Base-by-base conservation (phyloP, 2,888 invertebrate genomes). In the Yponomeuta plumbellus region DNA sequence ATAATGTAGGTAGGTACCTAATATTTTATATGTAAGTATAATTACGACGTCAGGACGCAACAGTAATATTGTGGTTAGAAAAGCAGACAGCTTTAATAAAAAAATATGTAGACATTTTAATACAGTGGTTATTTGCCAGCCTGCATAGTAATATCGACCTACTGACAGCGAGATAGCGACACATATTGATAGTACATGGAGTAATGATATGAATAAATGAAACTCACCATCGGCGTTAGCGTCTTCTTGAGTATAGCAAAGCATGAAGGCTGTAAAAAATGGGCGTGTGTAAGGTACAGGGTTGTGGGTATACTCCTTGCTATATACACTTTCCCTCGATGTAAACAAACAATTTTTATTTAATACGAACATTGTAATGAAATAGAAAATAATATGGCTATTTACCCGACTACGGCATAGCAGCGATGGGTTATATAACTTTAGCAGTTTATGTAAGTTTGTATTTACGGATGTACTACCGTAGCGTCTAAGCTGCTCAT, bases 211-310 rank as follows among this genome's bases (percentile, higher is more conserved):
- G 64, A 34, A n/a, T 22, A 66, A 66, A 44, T 20, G 57, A 34
- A 26, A 93, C 94, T 93, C 95, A 97, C 97, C 97, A 95, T 97
- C 97, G 84, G 96, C 94, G 88, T 96, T 96, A 81, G 96, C 93
- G 90, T 97, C 97, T 93, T 97, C 97, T 93, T 97, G 97, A 79
- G 97, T 96, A 93, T 97, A 97, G 94, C 97, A 97, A 93, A 97
- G 94, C 97, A 97, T 97, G 94, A 96, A 97, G 91, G 97, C 97
- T 97, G 94, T 85, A 96, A 95, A 92, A 93, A 91, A 93, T n/a
- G n/a, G 20, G 44, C 44, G n/a, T 13, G 63, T 63, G 44, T 88
- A 68, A 58, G 34, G 11, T 59, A 52, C 44, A 52, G 44, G 44
- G 17, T 52, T 52, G 44, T 34, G 6, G 34, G 5, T 34, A 34